Percentiles rank a stretch among this genome's conserved stretches.
Conservation (phyloP, 2,888 invertebrate genomes). For the Teleiodes luculella region DNA sequence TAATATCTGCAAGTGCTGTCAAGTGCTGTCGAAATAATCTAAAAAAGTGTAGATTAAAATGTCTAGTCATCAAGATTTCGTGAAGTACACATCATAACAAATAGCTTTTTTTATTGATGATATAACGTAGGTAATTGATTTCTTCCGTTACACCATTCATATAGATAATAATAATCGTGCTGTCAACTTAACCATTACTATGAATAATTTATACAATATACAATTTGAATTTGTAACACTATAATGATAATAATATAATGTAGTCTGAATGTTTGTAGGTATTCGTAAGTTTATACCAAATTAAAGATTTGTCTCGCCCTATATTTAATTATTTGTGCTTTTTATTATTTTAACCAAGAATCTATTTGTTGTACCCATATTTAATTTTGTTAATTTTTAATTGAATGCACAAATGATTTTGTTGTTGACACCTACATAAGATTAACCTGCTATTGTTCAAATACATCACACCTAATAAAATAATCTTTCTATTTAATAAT, state of each 20-base stretch:
- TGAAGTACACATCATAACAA: conserved; percentile 12
- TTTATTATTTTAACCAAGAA: conserved; percentile 50
- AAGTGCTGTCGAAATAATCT: neutral
- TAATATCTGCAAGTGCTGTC: too few relatives aligned
- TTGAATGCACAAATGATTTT: conserved; percentile 74
- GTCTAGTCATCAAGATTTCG: conserved; percentile 62
- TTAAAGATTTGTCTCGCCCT: conserved; percentile 61
- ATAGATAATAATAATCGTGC: too few relatives aligned
- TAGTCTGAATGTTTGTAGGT: neutral
- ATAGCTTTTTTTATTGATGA: neutral
- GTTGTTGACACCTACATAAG: conserved; percentile 71
- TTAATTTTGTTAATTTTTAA: conserved; percentile 76
- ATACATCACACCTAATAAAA: conserved; percentile 75
- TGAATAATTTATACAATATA: conserved; percentile 30
- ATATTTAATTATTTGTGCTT: conserved; percentile 53
- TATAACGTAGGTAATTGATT: too few relatives aligned
- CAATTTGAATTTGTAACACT: conserved; percentile 21
- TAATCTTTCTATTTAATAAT: conserved; percentile 66
- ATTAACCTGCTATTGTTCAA: conserved; percentile 69
- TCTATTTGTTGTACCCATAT: conserved; percentile 60
- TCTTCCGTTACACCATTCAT: too few relatives aligned
- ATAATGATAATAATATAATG: neutral
- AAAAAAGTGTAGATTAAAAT: conserved; percentile 23
- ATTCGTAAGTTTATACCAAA: conserved; percentile 35
- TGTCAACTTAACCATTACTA: neutral